Evolutionary conservation across 2,888 invertebrate species (phyloP).

Genomic region (Cyclophora albipunctata): DNA sequence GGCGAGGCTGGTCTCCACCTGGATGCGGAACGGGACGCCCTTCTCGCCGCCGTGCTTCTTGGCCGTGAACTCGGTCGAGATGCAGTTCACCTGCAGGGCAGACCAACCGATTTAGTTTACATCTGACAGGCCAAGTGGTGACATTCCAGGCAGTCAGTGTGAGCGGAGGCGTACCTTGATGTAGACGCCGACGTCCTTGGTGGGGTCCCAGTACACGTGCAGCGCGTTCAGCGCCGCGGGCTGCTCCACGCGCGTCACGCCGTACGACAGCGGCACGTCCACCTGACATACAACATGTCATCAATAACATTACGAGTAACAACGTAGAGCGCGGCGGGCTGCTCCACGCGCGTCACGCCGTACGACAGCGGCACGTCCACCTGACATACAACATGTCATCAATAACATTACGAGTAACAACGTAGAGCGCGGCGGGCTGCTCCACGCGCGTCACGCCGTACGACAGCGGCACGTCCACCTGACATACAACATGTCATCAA

Average conservation of each 20-base stretch:
- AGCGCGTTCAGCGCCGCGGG: conserved; percentile 84
- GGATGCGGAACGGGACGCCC: conserved; percentile 96
- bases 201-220: conserved; percentile 96
- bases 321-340: background rate
- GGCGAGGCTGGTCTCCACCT: conserved; percentile 90
- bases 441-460: too few relatives aligned
- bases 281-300: conserved; percentile 43
- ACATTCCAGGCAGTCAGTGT: too few relatives aligned
- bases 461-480: too few relatives aligned
- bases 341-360: too few relatives aligned
- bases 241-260: conserved; percentile 88
- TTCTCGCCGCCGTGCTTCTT: conserved; percentile 99
- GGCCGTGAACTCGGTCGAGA: conserved; percentile 97
- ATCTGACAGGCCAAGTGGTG: background rate
- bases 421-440: too few relatives aligned
- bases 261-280: conserved; percentile 95
- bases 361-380: too few relatives aligned
- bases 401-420: too few relatives aligned
- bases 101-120: too few relatives aligned
- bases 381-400: too few relatives aligned
- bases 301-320: background rate
- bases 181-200: conserved; percentile 96
- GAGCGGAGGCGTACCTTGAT: conserved; percentile 86
- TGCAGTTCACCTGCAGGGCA: conserved; percentile 86
- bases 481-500: too few relatives aligned